Evolutionary conservation across 1,140 invertebrate species (phyloP).

Genomic region (Hycleus phaleratus): DNA sequence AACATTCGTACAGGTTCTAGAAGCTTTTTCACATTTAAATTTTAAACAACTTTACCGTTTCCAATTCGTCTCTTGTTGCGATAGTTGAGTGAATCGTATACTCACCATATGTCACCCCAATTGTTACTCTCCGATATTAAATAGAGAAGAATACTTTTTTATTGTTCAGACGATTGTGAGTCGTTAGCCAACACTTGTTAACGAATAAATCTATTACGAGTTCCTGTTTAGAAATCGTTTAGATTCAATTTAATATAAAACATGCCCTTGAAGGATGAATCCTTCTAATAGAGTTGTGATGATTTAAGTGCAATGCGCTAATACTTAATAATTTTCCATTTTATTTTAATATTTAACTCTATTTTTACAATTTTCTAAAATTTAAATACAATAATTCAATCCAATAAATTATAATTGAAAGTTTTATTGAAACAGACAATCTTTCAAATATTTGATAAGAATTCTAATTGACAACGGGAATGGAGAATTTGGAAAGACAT

Average conservation of each 20-base stretch:
- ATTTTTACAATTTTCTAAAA: no score
- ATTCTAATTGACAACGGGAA: no score
- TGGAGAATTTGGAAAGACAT: no score
- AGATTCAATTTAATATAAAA: slow-evolving; percentile 12
- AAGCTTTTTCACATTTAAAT: slow-evolving; percentile 1
- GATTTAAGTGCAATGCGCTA: no score
- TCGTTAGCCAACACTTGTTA: not conserved
- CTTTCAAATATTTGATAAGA: no score
- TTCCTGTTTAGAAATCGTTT: slow-evolving; percentile 11
- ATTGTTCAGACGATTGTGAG: not conserved
- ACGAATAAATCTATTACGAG: slow-evolving; percentile 8
- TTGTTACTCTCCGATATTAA: slow-evolving; percentile 4
- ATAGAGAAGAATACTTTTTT: not conserved
- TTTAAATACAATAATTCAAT: no score
- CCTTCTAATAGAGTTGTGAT: not conserved
- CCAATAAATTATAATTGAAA: no score
- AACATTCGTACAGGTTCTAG: not conserved
- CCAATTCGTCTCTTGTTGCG: slow-evolving; percentile 3
- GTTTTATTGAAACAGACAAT: no score
- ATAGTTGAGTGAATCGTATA: not conserved
- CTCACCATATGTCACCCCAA: not conserved
- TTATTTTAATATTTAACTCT: no score
- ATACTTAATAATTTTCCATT: no score
- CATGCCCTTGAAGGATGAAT: slow-evolving; percentile 8
- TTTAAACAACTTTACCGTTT: slow-evolving; percentile 1